phyloP scores from a whole-genome alignment of 2,888 invertebrate genomes.

The Melanostoma scalare region DNA sequence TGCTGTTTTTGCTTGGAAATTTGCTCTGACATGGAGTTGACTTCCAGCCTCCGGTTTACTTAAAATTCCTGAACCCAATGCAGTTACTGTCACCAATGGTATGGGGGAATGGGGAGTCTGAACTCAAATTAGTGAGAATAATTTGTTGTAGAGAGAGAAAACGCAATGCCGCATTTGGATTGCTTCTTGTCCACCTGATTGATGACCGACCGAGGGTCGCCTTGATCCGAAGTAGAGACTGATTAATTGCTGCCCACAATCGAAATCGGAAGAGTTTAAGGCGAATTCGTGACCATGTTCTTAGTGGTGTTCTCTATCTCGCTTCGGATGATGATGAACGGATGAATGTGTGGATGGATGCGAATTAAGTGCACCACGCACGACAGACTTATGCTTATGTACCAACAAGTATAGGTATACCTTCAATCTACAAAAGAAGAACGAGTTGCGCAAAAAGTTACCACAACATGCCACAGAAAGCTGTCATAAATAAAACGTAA shows the following conservation, averaged over 20 bases:
- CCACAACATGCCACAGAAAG: constrained; percentile 24
- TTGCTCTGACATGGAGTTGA: constrained; percentile 53
- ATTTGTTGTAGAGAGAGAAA: constrained; percentile 48
- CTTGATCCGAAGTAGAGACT: constrained; percentile 73
- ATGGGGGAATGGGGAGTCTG: constrained; percentile 7
- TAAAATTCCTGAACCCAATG: constrained; percentile 58
- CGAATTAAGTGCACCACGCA: constrained; percentile 66
- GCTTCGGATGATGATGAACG: constrained; percentile 25
- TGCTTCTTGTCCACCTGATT: constrained; percentile 64
- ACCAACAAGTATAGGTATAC: neutral
- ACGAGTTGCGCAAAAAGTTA: constrained; percentile 35
- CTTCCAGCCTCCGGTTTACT: constrained; percentile 56
- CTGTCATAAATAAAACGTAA: constrained; percentile 50
- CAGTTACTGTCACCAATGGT: neutral
- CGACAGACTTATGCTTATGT: constrained; percentile 59
- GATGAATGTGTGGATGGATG: constrained; percentile 48
- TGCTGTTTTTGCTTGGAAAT: constrained; percentile 38
- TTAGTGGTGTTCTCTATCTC: constrained; percentile 62
- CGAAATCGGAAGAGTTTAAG: constrained; percentile 76
- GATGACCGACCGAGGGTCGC: constrained; percentile 65
- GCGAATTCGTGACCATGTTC: constrained; percentile 71
- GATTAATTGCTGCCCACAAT: constrained; percentile 80
- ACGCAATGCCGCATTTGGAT: constrained; percentile 37
- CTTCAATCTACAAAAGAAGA: constrained; percentile 2
- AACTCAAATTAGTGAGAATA: constrained; percentile 60